Base-by-base conservation (phyloP, 2,113 vertebrate species). In the Salvelinus sp. region DNA sequence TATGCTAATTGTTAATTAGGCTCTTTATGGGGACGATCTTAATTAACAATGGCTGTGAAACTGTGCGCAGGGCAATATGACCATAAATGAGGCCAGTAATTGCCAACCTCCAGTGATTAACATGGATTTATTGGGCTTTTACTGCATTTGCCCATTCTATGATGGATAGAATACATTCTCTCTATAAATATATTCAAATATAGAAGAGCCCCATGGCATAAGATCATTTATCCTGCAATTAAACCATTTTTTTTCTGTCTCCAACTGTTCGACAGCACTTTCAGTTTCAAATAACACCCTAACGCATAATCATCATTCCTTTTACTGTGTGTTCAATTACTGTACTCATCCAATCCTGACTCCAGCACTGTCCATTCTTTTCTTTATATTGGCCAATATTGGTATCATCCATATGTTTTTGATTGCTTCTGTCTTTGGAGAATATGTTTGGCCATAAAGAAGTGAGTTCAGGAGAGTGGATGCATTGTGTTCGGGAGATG, bases 1-100 rank as follows among this genome's bases (percentile, higher is more conserved):
- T 97, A 96, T 97, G 96, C 95, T 97, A 98, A 99, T 98, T 98
- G 96, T 96, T 98, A 97, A 99, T 98, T 98, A 97, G 95, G 83
- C 86, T 90, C 84, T 93, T 96, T 97, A 96, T 97, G 95, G 93
- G 92, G 94, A 93, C 93, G 92, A 91, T 96, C 94, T 96, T 96
- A 97, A 98, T 98, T 97, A 97, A 96, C 96, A 96, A 96, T 94
- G 93, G 92, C 93, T 92, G 83, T 92, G 90, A 81, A 83, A 85
- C 82, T 87, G 85, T 87, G 81, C 5, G 88, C 69, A 47, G 83
- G 63, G 90, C 86, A 84, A 72, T 81, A 85, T 82, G 77, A 89
- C 87, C 88, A 91, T 91, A 93, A 94, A 94, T 83, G 86, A 88
- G 90, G n/a, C 58, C 85, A 83, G 87, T 92, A 92, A 95, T 94